Base-by-base conservation (phyloP, 2,888 invertebrate genomes). In the Perizoma affinitatum region DNA sequence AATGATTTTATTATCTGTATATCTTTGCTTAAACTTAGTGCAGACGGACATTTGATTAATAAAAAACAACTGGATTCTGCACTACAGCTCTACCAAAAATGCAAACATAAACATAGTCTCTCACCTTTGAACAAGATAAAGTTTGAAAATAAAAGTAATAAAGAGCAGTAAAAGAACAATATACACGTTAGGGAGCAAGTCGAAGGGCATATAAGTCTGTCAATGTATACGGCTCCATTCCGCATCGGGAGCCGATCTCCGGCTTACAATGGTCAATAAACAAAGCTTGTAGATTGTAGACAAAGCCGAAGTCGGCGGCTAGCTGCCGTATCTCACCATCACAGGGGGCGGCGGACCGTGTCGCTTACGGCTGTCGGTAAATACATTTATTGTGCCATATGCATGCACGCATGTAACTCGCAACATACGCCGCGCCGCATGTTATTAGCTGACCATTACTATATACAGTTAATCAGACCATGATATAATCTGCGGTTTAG, bases 191-290 rank as follows among this genome's bases (percentile, higher is more conserved):
- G 53, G 52, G 54, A 55, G 54, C 50, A 54, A 58, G 49, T 57
- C 58, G 44, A 56, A 61, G 53, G 53, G 58, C 52, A 65, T 63
- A 69, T 72, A 71, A 69, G 60, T 63, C 64, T 71, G 77, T 80
- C 76, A 79, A 82, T 78, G 81, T 83, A 80, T 83, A 84, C 76
- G 77, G 79, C 81, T 82, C 83, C 82, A 86, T 86, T 83, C 84
- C 77, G 73, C 78, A 79, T 79, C 80, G 80, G 81, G 75, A 79
- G 78, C 80, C 79, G 82, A 85, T 86, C 85, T 81, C 76, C 65
- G 71, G 74, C 76, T 76, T 73, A 88, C 87, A 89, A 90, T 89
- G 80, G 86, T 82, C 84, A 86, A 88, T 88, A 89, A 89, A 90
- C 89, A 88, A 77, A 83, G 85, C 80, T 78, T 74, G 82, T 80